Percentiles rank a stretch among this genome's conserved stretches.
phyloP scores from a whole-genome alignment of 2,888 invertebrate genomes.

The Conistra vaccinii region DNA sequence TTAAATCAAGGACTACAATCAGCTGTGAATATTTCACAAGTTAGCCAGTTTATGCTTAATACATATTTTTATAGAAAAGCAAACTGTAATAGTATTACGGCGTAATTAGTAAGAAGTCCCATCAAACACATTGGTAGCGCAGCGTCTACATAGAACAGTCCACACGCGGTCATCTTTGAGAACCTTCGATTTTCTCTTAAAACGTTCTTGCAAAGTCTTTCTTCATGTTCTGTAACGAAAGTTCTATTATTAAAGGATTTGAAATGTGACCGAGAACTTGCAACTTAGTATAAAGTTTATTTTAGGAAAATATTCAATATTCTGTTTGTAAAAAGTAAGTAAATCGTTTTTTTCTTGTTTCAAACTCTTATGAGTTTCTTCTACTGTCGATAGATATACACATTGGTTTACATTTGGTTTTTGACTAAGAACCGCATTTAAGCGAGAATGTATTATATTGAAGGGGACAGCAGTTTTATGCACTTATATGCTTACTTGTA shows the following conservation, averaged over 20 bases:
- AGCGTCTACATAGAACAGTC: slow-evolving; percentile 12
- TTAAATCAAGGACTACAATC: no score
- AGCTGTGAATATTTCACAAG: no score
- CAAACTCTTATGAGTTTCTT: background rate
- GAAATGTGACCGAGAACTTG: background rate
- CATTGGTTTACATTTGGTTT: no score
- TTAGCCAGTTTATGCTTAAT: background rate
- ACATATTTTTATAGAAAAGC: slow-evolving; percentile 6
- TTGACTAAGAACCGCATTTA: background rate
- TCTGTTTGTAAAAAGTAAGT: background rate
- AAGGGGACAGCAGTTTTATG: background rate
- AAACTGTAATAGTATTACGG: slow-evolving; percentile 3
- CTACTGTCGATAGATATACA: background rate
- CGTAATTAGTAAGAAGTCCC: slow-evolving; percentile 2
- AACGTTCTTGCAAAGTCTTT: slow-evolving; percentile 12
- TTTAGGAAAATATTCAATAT: background rate
- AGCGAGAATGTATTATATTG: background rate
- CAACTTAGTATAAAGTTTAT: background rate
- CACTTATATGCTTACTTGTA: slow-evolving; percentile 7
- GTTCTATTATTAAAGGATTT: background rate
- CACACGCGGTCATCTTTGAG: slow-evolving; percentile 17
- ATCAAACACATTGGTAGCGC: slow-evolving; percentile 10
- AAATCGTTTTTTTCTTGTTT: background rate
- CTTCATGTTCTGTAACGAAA: slow-evolving; percentile 10
- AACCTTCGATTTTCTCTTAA: slow-evolving; percentile 12